phyloP scores from a whole-genome alignment of 64 coral and sea anemone species.

The Montipora cactus region DNA sequence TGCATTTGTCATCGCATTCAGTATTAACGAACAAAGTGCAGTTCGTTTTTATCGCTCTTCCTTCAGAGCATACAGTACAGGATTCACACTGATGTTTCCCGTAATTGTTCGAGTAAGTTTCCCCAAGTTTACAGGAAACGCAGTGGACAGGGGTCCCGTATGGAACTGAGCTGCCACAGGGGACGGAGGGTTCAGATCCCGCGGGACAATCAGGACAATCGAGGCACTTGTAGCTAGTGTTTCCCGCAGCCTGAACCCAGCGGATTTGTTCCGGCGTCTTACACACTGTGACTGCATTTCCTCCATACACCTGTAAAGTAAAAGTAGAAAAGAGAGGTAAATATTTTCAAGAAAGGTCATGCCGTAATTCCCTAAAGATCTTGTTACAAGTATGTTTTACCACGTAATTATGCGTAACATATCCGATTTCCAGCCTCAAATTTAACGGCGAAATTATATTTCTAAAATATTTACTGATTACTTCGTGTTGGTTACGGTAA shows the following conservation, averaged over 20 bases:
- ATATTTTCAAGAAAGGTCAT: too few relatives aligned
- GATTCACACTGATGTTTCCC: conserved; percentile 25
- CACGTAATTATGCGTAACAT: too few relatives aligned
- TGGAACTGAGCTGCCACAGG: conserved; percentile 36
- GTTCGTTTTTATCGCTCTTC: conserved; percentile 22
- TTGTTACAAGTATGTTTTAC: too few relatives aligned
- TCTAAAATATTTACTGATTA: too few relatives aligned
- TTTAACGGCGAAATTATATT: too few relatives aligned
- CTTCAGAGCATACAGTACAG: conserved; percentile 42
- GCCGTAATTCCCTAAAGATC: too few relatives aligned
- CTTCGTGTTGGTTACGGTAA: too few relatives aligned
- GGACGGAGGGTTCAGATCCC: conserved; percentile 5
- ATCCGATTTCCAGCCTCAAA: too few relatives aligned
- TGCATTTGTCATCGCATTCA: conserved; percentile 16
- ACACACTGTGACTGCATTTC: background rate
- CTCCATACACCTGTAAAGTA: background rate
- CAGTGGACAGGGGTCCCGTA: conserved; percentile 15
- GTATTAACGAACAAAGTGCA: conserved; percentile 34
- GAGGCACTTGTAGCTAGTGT: conserved; percentile 13
- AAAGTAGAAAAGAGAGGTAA: background rate
- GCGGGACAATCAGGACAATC: conserved; percentile 36
- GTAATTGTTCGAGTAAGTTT: conserved; percentile 16
- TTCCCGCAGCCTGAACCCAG: background rate
- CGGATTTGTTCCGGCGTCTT: background rate
- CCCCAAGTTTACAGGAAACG: conserved; percentile 1